Conservation (phyloP, 2,888 invertebrate species). For the Acleris literana region DNA sequence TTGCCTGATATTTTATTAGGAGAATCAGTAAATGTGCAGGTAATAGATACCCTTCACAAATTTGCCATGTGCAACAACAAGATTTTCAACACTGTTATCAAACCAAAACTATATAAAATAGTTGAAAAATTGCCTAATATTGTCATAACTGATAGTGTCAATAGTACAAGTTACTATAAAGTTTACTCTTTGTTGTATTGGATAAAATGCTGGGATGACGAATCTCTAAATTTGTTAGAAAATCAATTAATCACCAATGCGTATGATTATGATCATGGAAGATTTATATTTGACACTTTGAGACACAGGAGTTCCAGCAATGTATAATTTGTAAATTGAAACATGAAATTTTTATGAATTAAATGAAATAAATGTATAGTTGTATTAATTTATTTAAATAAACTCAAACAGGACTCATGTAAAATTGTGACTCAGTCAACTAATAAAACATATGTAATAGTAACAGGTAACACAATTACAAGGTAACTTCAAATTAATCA, state of each 20-base stretch:
- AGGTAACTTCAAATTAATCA: conserved; percentile 55
- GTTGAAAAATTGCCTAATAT: conserved; percentile 73
- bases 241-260: conserved; percentile 62
- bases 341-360: conserved; percentile 9
- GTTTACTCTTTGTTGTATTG: conserved; percentile 82
- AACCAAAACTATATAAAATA: conserved; percentile 68
- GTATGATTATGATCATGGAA: conserved; percentile 64
- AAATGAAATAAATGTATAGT: conserved; percentile 27
- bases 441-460: conserved; percentile 43
- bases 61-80: conserved; percentile 82
- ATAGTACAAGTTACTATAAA: conserved; percentile 73
- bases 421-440: conserved; percentile 44
- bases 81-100: conserved; percentile 76
- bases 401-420: conserved; percentile 41
- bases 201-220: conserved; percentile 71
- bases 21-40: conserved; percentile 73
- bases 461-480: conserved; percentile 53
- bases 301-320: conserved; percentile 57
- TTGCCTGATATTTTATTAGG: conserved; percentile 83
- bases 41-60: conserved; percentile 82
- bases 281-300: conserved; percentile 71
- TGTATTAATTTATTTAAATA: conserved; percentile 39
- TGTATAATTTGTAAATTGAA: conserved; percentile 20
- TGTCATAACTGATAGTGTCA: conserved; percentile 63
- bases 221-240: conserved; percentile 70